These are phyloP conservation scores for Ctenopoma kingsleyae DNA, from an alignment of 2,797 vertebrate genomes.

Conservation along the genomic window DNA sequence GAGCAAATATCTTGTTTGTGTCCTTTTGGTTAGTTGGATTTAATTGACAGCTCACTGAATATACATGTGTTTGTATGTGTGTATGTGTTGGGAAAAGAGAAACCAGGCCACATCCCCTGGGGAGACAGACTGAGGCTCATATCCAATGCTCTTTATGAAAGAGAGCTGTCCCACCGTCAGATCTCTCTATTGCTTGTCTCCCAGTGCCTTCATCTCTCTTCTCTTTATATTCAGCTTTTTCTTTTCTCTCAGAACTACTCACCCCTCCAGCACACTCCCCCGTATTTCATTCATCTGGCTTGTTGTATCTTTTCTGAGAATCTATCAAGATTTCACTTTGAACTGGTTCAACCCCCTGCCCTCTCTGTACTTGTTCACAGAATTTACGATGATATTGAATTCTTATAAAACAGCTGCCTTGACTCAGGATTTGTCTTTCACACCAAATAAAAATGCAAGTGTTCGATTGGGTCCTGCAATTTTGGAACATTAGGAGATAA, in stretches of 20 bases:
- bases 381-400: constrained; percentile 53
- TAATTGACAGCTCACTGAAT: constrained; percentile 39
- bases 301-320: constrained; percentile 53
- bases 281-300: constrained; percentile 68
- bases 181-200: constrained; percentile 60
- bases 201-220: constrained; percentile 59
- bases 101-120: constrained; percentile 72
- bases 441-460: constrained; percentile 22
- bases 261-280: constrained; percentile 54
- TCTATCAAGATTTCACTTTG: constrained; percentile 77
- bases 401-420: constrained; percentile 29
- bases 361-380: constrained; percentile 28
- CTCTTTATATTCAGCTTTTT: constrained; percentile 64
- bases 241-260: constrained; percentile 61
- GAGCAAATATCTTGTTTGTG: constrained; percentile 23
- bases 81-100: constrained; percentile 50
- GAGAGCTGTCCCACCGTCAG: constrained; percentile 71
- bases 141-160: constrained; percentile 81
- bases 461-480: not conserved
- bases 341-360: constrained; percentile 34
- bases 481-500: constrained; percentile 18
- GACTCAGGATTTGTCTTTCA: constrained; percentile 38
- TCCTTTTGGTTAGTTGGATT: constrained; percentile 29
- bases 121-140: constrained; percentile 76
- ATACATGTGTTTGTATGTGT: constrained; percentile 28